Conservation (phyloP, 92 coral and sea anemone species). For the Epizoanthus fatuus region DNA sequence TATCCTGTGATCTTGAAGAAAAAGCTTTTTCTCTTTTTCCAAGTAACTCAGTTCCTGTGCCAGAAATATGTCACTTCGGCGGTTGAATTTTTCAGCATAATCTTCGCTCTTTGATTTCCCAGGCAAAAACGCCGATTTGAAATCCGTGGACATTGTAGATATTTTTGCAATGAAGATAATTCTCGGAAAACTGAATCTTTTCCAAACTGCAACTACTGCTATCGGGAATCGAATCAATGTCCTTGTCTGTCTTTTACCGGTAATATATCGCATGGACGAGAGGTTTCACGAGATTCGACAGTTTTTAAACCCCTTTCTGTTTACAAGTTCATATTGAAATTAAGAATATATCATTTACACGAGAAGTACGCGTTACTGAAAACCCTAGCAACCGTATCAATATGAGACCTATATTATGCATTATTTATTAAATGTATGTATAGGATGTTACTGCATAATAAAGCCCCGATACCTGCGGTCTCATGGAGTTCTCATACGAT, state of each 20-base stretch:
- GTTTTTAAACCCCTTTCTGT: not conserved
- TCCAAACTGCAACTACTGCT: too few relatives aligned
- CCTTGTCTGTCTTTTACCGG: too few relatives aligned
- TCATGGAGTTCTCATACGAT: not conserved
- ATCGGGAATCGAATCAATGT: too few relatives aligned
- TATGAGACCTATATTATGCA: not conserved
- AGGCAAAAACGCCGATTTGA: not conserved
- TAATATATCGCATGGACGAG: not conserved
- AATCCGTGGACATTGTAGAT: not conserved
- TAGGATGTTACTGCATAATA: not conserved
- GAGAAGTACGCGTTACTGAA: not conserved
- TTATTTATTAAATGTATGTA: not conserved
- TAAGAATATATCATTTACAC: constrained; percentile 6
- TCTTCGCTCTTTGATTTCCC: not conserved
- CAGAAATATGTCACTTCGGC: constrained; percentile 8
- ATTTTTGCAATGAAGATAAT: too few relatives aligned
- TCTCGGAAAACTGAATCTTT: too few relatives aligned
- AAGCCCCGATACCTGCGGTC: not conserved
- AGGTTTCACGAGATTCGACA: not conserved
- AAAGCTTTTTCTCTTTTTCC: constrained; percentile 9
- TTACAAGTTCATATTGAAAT: not conserved
- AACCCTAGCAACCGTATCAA: constrained; percentile 5
- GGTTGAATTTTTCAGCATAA: constrained; percentile 22
- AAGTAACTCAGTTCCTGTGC: not conserved
- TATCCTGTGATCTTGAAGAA: constrained; percentile 9